A percentile compares a stretch with the other conserved stretches of the same genome.
Conservation (phyloP, 2,113 vertebrate genomes). For the Tursiops truncatus region DNA sequence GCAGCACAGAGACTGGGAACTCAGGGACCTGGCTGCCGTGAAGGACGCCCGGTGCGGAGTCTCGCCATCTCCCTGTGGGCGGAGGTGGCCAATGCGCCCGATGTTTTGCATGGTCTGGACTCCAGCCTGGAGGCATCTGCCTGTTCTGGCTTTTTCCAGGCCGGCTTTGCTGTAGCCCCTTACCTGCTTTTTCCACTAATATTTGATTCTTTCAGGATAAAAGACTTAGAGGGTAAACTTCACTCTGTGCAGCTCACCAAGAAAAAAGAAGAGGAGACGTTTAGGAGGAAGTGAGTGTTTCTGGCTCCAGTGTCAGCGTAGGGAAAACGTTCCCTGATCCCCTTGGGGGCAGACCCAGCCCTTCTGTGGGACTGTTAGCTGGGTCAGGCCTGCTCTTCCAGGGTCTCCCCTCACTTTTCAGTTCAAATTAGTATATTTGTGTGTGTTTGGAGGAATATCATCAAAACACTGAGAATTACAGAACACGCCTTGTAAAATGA, state of each 20-base stretch:
- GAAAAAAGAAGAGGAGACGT: conserved; percentile 78
- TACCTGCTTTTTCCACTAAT: neutral
- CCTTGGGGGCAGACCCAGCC: accelerated
- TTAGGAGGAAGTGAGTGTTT: conserved; percentile 84
- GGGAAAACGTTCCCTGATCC: accelerated
- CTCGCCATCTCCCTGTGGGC: accelerated
- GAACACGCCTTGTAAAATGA: neutral
- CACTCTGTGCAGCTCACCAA: conserved; percentile 67
- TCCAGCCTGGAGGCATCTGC: neutral
- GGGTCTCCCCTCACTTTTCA: neutral
- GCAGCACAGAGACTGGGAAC: conserved; percentile 75
- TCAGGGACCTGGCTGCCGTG: conserved; percentile 77
- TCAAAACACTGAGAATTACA: neutral
- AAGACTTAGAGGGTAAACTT: conserved; percentile 82
- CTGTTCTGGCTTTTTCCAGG: neutral
- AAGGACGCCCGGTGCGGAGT: conserved; percentile 83
- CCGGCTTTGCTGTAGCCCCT: too few relatives aligned
- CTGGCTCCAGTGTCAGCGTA: neutral
- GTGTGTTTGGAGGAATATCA: neutral
- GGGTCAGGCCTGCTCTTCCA: neutral
- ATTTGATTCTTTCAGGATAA: conserved; percentile 82
- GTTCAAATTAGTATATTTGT: neutral
- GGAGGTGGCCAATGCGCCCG: accelerated
- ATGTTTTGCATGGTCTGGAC: neutral
- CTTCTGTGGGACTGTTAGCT: neutral